A percentile compares a stretch with the other conserved stretches of the same genome.
Conservation (phyloP, 2,113 vertebrate genomes). For the Nibea coibor region DNA sequence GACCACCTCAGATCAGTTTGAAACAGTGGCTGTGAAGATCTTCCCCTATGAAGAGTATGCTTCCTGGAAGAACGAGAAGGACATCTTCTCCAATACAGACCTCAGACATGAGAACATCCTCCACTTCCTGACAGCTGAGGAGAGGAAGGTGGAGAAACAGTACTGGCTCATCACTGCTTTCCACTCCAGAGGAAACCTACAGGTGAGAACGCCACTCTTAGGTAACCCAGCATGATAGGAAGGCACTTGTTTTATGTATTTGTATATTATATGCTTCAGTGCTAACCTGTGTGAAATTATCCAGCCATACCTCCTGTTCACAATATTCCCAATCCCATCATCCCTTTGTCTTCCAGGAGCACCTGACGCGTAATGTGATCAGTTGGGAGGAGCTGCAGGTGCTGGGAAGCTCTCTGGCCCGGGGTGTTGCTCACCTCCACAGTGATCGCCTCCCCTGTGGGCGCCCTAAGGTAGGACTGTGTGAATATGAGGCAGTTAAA, state of each 20-base stretch:
- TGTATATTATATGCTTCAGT: neutral
- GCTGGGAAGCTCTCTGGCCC: slow-evolving; percentile 89
- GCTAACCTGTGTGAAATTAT: neutral
- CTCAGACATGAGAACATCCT: slow-evolving; percentile 94
- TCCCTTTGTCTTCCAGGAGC: slow-evolving; percentile 85
- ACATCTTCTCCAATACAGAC: slow-evolving; percentile 95
- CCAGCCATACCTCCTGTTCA: neutral
- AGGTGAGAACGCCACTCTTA: slow-evolving; percentile 45
- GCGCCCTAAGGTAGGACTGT: slow-evolving; percentile 84
- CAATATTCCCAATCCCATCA: neutral
- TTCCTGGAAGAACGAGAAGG: slow-evolving; percentile 96
- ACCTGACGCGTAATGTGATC: slow-evolving; percentile 88
- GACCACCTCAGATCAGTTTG: slow-evolving; percentile 88
- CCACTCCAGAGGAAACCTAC: slow-evolving; percentile 92
- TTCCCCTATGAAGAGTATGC: slow-evolving; percentile 94
- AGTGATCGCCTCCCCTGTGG: slow-evolving; percentile 92
- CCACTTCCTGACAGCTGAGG: slow-evolving; percentile 94
- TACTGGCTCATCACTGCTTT: slow-evolving; percentile 97
- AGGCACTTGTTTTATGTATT: neutral
- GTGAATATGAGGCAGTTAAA: neutral
- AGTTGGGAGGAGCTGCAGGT: slow-evolving; percentile 93
- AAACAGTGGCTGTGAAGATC: slow-evolving; percentile 96
- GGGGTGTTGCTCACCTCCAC: slow-evolving; percentile 93
- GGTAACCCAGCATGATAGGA: neutral
- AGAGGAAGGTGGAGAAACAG: slow-evolving; percentile 90